Conservation (phyloP, 2,797 vertebrate genomes). For the Chrysocyon brachyurus region DNA sequence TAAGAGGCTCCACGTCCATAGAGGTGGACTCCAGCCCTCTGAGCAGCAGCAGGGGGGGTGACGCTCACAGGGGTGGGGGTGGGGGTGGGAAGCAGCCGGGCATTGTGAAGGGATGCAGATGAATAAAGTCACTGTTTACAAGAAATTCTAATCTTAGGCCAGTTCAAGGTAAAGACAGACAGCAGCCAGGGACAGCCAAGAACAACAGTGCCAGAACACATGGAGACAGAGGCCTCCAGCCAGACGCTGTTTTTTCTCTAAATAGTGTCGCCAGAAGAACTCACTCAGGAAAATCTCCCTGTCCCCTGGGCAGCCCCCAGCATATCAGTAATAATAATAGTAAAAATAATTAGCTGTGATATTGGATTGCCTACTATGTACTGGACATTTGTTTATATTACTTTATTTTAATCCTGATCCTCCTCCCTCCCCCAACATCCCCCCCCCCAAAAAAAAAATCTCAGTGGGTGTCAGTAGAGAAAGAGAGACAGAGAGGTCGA, state of each 20-base stretch:
- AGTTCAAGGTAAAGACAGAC: conserved; percentile 80
- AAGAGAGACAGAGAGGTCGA: conserved; percentile 40
- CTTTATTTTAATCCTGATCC: conserved; percentile 11
- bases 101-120: conserved; percentile 45
- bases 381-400: not conserved
- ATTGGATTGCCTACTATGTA: not conserved
- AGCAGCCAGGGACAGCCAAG: conserved; percentile 68
- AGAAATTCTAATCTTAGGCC: conserved; percentile 81
- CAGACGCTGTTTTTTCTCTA: conserved; percentile 64
- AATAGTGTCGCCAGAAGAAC: conserved; percentile 49
- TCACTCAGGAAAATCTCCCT: conserved; percentile 14
- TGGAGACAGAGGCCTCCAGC: conserved; percentile 27
- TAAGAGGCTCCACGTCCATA: not conserved
- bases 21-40: not conserved
- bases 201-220: conserved; percentile 62
- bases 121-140: conserved; percentile 75
- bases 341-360: conserved; percentile 40
- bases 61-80: no score
- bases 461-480: not conserved
- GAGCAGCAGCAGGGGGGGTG: not conserved
- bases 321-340: conserved; percentile 23
- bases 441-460: not conserved
- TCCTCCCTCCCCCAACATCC: no score
- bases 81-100: not conserved
- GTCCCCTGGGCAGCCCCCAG: conserved; percentile 30